Evolutionary conservation across 2,113 vertebrate genomes (phyloP).

Genomic region (Herpetotheres cachinnans): DNA sequence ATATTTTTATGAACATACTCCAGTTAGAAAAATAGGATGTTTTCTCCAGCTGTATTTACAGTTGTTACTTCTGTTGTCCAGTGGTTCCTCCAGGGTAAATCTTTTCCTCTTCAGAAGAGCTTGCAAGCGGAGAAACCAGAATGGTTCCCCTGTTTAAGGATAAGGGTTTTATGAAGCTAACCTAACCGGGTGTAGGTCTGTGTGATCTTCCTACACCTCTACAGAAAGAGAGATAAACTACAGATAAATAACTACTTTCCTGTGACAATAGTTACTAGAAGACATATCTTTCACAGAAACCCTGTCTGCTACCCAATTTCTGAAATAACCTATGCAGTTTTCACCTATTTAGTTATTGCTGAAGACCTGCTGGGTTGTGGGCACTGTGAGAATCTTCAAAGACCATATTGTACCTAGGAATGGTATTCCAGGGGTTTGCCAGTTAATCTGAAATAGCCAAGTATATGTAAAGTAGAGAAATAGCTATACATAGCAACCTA

Average conservation of each 20-base stretch:
- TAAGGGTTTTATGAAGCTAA: not conserved
- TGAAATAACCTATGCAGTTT: not conserved
- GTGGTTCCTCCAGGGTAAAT: not conserved
- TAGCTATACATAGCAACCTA: not conserved
- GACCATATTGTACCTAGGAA: not conserved
- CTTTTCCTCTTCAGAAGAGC: not conserved
- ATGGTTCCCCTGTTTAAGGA: not conserved
- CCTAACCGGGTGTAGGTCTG: not conserved
- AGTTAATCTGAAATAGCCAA: not conserved
- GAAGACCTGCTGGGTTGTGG: not conserved
- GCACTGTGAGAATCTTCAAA: not conserved
- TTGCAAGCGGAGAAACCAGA: not conserved
- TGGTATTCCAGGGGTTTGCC: not conserved
- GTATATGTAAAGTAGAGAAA: not conserved
- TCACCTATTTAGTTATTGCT: not conserved
- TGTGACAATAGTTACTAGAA: not conserved
- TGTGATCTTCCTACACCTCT: not conserved
- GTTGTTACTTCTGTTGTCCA: not conserved
- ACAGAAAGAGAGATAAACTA: not conserved
- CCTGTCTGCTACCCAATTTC: not conserved
- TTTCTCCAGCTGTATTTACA: not conserved
- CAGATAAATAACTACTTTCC: not conserved
- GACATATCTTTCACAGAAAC: not conserved
- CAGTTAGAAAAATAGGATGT: not conserved
- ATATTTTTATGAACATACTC: not conserved